These are phyloP conservation scores for Monochamus alternatus DNA, from an alignment of 2,888 invertebrate genomes.

Conservation along the genomic window DNA sequence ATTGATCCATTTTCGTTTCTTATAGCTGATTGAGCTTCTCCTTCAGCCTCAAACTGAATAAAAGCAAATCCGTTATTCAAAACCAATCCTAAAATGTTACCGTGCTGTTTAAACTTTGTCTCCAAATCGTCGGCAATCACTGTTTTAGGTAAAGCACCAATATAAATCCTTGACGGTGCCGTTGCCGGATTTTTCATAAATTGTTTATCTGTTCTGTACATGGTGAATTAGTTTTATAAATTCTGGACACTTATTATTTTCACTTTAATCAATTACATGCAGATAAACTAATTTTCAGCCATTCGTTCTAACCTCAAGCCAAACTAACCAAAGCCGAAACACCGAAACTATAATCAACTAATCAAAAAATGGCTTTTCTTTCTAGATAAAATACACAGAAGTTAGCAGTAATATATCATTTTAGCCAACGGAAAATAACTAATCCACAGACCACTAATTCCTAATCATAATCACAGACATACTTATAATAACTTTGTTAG, in stretches of 20 bases:
- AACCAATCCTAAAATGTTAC: conserved; percentile 80
- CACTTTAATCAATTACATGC: not conserved
- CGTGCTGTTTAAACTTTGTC: conserved; percentile 83
- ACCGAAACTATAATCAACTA: not conserved
- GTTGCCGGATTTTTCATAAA: conserved; percentile 83
- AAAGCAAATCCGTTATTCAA: conserved; percentile 89
- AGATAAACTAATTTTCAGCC: not conserved
- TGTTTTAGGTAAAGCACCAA: conserved; percentile 82
- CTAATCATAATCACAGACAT: too few relatives aligned
- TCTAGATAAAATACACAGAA: too few relatives aligned
- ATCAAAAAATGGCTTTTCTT: too few relatives aligned
- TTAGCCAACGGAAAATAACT: too few relatives aligned
- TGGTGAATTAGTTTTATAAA: conserved; percentile 46
- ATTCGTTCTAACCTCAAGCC: conserved; percentile 26
- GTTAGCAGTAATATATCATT: too few relatives aligned
- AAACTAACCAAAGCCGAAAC: not conserved
- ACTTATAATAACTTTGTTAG: too few relatives aligned
- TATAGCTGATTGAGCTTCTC: conserved; percentile 84
- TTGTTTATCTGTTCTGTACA: conserved; percentile 70
- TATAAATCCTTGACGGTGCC: conserved; percentile 84
- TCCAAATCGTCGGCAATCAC: conserved; percentile 78
- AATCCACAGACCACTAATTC: too few relatives aligned
- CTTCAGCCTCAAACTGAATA: conserved; percentile 86
- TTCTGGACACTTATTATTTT: conserved; percentile 5
- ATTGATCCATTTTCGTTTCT: conserved; percentile 79